Evolutionary conservation across 2,888 invertebrate species (phyloP).

Genomic region (Acanthoscelides obtectus): DNA sequence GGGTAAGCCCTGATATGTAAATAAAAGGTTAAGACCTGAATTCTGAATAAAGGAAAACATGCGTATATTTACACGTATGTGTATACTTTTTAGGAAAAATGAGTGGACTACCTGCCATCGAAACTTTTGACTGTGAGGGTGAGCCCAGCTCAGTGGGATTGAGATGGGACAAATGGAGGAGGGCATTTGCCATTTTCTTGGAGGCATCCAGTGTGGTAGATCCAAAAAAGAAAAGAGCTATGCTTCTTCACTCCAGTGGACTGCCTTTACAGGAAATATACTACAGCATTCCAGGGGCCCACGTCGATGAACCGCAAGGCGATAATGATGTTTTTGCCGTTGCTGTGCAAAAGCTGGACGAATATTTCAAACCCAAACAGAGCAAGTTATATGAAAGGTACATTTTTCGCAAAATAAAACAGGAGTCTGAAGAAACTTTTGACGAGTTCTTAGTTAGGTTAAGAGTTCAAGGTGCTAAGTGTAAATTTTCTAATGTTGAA

Average conservation of each 20-base stretch:
- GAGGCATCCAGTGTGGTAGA: too few relatives aligned
- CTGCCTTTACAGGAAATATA: conserved; percentile 18
- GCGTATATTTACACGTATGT: too few relatives aligned
- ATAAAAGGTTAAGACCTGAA: too few relatives aligned
- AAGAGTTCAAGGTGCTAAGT: conserved; percentile 31
- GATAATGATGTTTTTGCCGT: background rate
- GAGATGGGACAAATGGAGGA: too few relatives aligned
- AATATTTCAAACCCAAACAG: conserved; percentile 1
- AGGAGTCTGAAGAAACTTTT: conserved; percentile 24
- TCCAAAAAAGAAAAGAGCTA: background rate
- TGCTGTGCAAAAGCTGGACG: background rate
- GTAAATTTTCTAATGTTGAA: conserved; percentile 26
- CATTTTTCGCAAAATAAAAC: conserved; percentile 19
- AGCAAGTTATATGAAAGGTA: conserved; percentile 7
- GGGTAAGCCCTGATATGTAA: too few relatives aligned
- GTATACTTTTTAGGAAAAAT: too few relatives aligned
- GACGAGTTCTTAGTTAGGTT: conserved; percentile 23
- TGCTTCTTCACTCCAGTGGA: background rate
- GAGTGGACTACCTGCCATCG: too few relatives aligned
- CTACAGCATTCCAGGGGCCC: conserved; percentile 17
- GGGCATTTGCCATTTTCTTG: too few relatives aligned
- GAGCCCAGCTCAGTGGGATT: too few relatives aligned
- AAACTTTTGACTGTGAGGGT: too few relatives aligned
- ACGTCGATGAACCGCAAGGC: background rate
- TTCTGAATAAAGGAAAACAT: too few relatives aligned